Conservation (phyloP, 2,113 vertebrate genomes). For the Dipodomys ordii region DNA sequence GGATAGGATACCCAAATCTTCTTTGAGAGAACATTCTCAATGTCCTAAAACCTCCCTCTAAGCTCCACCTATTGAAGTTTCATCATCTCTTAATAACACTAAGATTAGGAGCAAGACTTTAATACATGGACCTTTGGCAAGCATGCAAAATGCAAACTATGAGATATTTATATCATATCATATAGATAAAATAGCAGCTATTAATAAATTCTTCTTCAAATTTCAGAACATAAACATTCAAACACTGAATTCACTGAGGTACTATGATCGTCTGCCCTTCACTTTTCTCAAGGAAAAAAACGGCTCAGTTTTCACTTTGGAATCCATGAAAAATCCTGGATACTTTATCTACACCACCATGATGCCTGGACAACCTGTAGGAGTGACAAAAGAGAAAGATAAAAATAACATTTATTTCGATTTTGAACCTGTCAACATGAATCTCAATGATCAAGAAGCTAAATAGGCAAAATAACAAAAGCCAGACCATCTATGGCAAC, state of each 20-base stretch:
- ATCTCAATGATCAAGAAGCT: not conserved
- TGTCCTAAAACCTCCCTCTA: not conserved
- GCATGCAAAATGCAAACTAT: not conserved
- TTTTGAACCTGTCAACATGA: not conserved
- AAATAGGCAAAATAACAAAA: not conserved
- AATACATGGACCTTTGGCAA: not conserved
- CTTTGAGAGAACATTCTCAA: not conserved
- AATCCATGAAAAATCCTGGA: not conserved
- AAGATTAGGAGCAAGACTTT: not conserved
- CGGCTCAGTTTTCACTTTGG: conserved; percentile 32
- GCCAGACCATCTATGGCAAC: not conserved
- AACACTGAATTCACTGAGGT: not conserved
- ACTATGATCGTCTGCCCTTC: not conserved
- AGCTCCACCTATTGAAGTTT: not conserved
- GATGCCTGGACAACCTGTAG: not conserved
- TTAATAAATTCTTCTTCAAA: not conserved
- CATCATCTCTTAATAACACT: rapidly evolving
- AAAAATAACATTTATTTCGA: not conserved
- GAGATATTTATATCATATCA: no score
- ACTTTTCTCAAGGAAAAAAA: not conserved
- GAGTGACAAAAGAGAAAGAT: conserved; percentile 7
- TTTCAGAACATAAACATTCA: conserved; percentile 30
- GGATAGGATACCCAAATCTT: not conserved
- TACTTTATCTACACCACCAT: conserved; percentile 45
- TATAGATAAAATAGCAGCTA: not conserved